Evolutionary conservation across 2,888 invertebrate species (phyloP).

Genomic region (Phania funesta): DNA sequence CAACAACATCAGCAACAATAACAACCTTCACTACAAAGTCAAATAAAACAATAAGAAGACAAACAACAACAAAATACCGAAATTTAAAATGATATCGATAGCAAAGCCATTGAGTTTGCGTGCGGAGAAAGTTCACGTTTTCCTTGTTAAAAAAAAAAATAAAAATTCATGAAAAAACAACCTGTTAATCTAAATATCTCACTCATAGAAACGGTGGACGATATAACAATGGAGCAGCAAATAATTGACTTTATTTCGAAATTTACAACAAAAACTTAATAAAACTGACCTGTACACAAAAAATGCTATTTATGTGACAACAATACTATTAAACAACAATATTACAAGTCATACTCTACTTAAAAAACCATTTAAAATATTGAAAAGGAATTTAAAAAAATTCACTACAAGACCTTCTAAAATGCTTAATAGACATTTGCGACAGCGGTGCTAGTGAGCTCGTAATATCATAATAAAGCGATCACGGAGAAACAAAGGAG

Average conservation of each 20-base stretch:
- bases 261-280: conserved; percentile 2
- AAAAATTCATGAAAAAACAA: conserved; percentile 75
- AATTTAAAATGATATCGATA: conserved; percentile 57
- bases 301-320: conserved; percentile 61
- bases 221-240: conserved; percentile 26
- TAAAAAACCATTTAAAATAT: conserved; percentile 43
- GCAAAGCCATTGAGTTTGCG: conserved; percentile 78
- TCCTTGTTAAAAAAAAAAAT: conserved; percentile 76
- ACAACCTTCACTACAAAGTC: conserved; percentile 39
- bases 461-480: conserved; percentile 76
- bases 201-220: conserved; percentile 67
- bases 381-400: background rate
- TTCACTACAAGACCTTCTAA: conserved; percentile 1
- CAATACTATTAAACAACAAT: conserved; percentile 46
- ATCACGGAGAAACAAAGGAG: conserved; percentile 60
- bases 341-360: conserved; percentile 51
- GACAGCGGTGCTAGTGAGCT: conserved; percentile 61
- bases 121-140: conserved; percentile 79
- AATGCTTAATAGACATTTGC: conserved; percentile 1
- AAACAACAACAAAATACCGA: conserved; percentile 39
- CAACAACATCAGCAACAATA: conserved; percentile 31
- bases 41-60: conserved; percentile 45
- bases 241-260: conserved; percentile 28
- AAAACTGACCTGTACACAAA: background rate
- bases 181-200: conserved; percentile 80